These are phyloP conservation scores for Otocyon megalotis DNA, from an alignment of 2,113 vertebrate species.

Conservation along the genomic window DNA sequence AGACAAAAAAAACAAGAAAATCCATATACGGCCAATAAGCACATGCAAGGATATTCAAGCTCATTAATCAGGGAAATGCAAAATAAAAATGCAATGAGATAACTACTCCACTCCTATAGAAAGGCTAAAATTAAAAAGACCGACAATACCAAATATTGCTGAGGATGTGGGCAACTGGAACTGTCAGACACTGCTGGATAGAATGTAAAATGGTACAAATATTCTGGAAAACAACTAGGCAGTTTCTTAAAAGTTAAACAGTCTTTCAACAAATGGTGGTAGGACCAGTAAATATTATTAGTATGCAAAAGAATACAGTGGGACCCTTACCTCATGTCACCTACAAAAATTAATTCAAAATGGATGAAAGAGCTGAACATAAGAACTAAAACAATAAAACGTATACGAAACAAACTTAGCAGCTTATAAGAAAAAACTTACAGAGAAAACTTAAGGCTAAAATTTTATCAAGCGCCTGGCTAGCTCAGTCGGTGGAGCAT, in stretches of 20 bases:
- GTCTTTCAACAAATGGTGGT: neutral
- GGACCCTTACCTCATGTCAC: neutral
- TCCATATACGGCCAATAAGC: neutral
- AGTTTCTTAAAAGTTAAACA: conserved; percentile 23
- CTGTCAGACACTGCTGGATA: neutral
- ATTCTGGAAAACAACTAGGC: neutral
- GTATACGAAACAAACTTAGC: neutral
- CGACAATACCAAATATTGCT: neutral
- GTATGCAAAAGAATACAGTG: neutral
- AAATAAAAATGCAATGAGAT: neutral
- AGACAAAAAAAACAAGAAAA: neutral
- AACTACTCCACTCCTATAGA: neutral
- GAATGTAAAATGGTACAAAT: neutral
- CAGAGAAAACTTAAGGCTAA: neutral
- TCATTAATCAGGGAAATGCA: neutral
- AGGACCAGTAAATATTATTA: neutral
- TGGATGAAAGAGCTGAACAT: neutral
- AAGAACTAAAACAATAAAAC: neutral
- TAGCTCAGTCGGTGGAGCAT: too few species aligned
- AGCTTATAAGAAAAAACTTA: neutral
- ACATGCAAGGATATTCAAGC: neutral
- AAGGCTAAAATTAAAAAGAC: neutral
- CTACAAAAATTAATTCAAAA: neutral
- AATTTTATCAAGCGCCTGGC: neutral
- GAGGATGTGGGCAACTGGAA: neutral